phyloP scores from a whole-genome alignment of 2,113 vertebrate genomes.

The Halichoeres trimaculatus region DNA sequence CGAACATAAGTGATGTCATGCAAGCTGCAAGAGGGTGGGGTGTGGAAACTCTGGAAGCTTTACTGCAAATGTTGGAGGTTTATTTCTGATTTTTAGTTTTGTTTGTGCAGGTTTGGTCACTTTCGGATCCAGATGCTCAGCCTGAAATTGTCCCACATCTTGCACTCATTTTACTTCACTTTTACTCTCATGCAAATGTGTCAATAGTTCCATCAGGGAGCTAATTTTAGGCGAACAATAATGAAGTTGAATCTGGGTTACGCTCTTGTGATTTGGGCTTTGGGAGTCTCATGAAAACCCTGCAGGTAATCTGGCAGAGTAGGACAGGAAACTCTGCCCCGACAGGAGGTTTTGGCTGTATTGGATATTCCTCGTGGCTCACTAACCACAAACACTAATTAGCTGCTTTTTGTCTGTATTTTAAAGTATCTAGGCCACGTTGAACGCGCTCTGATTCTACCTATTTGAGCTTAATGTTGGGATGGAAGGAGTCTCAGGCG shows the following conservation, averaged over 20 bases:
- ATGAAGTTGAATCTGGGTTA: conserved; percentile 47
- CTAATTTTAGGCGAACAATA: conserved; percentile 32
- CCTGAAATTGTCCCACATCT: background rate
- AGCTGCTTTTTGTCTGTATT: background rate
- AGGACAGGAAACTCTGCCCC: background rate
- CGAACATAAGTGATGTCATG: background rate
- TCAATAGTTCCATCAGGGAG: conserved; percentile 19
- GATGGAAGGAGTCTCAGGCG: conserved; percentile 9
- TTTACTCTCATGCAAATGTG: background rate
- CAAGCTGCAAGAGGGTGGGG: conserved; percentile 9
- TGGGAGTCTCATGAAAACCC: conserved; percentile 23
- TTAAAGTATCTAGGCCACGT: background rate
- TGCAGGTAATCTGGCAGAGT: conserved; percentile 36
- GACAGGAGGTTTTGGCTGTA: conserved; percentile 6
- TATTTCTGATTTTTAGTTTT: too few species aligned
- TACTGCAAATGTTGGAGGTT: background rate
- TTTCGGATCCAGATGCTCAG: too few species aligned
- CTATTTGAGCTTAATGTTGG: conserved; percentile 1
- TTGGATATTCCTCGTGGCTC: background rate
- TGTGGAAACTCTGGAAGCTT: background rate
- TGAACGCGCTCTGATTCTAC: background rate
- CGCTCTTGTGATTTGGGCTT: conserved; percentile 13
- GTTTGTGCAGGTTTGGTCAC: too few species aligned
- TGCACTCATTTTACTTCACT: background rate
- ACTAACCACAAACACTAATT: background rate